phyloP scores from a whole-genome alignment of 2,888 invertebrate genomes.

The Amblyjoppa proteus region DNA sequence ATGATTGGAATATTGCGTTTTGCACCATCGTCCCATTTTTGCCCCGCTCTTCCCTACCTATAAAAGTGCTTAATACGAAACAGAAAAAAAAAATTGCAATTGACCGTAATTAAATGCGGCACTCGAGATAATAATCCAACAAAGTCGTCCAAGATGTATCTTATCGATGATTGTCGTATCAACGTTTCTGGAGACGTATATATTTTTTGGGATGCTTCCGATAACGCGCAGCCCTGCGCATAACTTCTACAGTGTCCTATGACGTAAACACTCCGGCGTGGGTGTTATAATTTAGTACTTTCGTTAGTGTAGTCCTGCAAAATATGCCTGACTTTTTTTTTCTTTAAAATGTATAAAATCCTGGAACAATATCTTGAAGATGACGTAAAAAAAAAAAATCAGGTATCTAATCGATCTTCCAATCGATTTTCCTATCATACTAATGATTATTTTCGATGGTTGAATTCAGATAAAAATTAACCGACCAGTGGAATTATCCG shows the following conservation, averaged over 20 bases:
- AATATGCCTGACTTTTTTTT: neutral
- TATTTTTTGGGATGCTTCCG: neutral
- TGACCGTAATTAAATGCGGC: neutral
- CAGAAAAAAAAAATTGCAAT: neutral
- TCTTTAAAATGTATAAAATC: too few relatives aligned
- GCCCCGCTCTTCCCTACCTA: too few relatives aligned
- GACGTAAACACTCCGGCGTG: neutral
- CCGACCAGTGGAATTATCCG: too few relatives aligned
- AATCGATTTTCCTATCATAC: too few relatives aligned
- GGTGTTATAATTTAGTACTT: neutral
- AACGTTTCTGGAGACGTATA: neutral
- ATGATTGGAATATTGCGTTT: too few relatives aligned
- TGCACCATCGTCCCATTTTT: too few relatives aligned
- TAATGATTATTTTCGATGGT: too few relatives aligned
- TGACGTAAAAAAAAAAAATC: too few relatives aligned
- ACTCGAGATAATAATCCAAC: neutral
- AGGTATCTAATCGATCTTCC: too few relatives aligned
- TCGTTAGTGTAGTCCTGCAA: neutral
- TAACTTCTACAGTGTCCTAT: neutral
- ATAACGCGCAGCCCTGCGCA: neutral
- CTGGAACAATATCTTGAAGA: too few relatives aligned
- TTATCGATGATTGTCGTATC: slow-evolving; percentile 10
- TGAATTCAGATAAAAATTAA: too few relatives aligned
- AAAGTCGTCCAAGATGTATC: slow-evolving; percentile 4
- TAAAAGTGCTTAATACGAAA: neutral